Percentiles rank a stretch among this genome's conserved stretches.
Evolutionary conservation across 23 tunicate genomes (phyloP).

Genomic region (Trididemnum miniatum): DNA sequence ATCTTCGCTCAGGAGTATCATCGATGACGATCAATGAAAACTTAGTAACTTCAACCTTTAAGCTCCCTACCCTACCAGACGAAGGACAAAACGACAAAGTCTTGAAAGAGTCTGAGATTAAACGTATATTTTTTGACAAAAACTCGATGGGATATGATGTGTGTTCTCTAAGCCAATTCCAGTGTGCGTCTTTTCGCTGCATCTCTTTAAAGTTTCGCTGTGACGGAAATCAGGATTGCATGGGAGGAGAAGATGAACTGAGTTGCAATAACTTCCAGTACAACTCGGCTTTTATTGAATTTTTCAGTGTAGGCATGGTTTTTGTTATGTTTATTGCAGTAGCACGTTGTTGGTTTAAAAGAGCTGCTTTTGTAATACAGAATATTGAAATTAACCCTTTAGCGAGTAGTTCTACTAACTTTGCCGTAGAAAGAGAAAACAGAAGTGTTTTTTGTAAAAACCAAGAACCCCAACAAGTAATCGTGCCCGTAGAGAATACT

Average conservation of each 20-base stretch:
- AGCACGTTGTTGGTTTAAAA: not conserved
- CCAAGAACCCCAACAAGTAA: no score
- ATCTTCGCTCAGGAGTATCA: no score
- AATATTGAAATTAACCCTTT: not conserved
- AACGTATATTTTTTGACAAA: no score
- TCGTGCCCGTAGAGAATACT: no score
- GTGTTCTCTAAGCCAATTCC: not conserved
- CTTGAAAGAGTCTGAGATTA: no score
- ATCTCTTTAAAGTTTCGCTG: not conserved
- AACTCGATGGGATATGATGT: no score
- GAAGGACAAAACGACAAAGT: not conserved
- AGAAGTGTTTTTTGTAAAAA: no score
- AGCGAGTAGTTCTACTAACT: not conserved
- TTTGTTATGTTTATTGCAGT: not conserved
- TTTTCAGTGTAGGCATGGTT: not conserved
- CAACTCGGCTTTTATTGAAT: not conserved
- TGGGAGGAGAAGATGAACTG: not conserved
- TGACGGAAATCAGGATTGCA: not conserved
- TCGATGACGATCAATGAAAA: no score
- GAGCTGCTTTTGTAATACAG: no score
- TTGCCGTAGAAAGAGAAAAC: not conserved
- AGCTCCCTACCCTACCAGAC: not conserved
- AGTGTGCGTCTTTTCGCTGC: not conserved
- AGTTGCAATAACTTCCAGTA: not conserved
- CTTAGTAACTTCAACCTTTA: no score